Conservation (phyloP, 2,797 vertebrate genomes). For the Scyliorhinus canicula region DNA sequence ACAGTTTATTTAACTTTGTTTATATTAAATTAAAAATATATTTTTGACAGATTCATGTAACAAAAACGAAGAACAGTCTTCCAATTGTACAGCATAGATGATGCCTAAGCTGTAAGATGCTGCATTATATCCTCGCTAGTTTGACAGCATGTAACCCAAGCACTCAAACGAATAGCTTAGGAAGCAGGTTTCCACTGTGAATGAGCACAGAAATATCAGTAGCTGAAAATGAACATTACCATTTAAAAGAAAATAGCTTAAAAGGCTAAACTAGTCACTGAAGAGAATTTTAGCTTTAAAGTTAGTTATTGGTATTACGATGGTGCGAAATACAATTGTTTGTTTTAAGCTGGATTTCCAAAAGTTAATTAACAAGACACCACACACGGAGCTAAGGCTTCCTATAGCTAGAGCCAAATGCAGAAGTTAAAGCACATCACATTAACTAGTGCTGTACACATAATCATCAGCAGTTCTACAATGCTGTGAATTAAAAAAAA, state of each 20-base stretch:
- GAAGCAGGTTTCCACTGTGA: slow-evolving; percentile 36
- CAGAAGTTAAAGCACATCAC: slow-evolving; percentile 72
- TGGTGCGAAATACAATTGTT: slow-evolving; percentile 56
- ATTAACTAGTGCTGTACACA: slow-evolving; percentile 68
- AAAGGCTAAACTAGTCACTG: slow-evolving; percentile 60
- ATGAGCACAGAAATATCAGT: slow-evolving; percentile 49
- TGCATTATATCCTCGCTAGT: background rate
- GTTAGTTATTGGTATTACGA: slow-evolving; percentile 64
- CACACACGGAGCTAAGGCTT: slow-evolving; percentile 59
- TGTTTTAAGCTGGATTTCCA: slow-evolving; percentile 56
- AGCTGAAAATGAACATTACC: slow-evolving; percentile 43
- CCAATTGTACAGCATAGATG: slow-evolving; percentile 90
- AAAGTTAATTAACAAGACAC: slow-evolving; percentile 56
- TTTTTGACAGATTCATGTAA: slow-evolving; percentile 99
- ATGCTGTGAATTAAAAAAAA: slow-evolving; percentile 56
- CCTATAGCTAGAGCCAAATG: slow-evolving; percentile 68
- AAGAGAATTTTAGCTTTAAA: slow-evolving; percentile 60
- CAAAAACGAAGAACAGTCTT: slow-evolving; percentile 94
- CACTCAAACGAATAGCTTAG: slow-evolving; percentile 2
- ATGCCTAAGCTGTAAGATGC: slow-evolving; percentile 42
- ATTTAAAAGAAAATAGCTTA: slow-evolving; percentile 23
- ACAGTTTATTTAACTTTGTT: slow-evolving; percentile 96
- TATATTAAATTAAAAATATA: slow-evolving; percentile 99
- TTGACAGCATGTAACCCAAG: slow-evolving; percentile 4
- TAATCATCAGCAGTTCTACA: slow-evolving; percentile 64